A percentile compares a stretch with the other conserved stretches of the same genome.
These are phyloP conservation scores for Sminthurides bifidus DNA, from an alignment of 1,140 invertebrate species.

Conservation along the genomic window DNA sequence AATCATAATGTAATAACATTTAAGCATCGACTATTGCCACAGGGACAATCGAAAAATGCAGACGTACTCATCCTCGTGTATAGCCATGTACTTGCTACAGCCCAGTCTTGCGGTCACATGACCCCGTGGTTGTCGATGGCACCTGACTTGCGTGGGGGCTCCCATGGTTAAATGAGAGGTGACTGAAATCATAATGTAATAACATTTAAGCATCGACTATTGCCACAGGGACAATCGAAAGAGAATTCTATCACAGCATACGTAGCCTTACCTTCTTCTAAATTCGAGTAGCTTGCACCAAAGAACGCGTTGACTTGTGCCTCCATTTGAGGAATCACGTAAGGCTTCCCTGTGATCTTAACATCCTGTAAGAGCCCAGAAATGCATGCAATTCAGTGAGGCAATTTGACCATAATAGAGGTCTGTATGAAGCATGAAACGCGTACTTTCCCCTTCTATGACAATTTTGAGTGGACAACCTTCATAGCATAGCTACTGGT, in stretches of 20 bases:
- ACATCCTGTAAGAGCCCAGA: no score
- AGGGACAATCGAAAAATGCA: no score
- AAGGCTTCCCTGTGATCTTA: background rate
- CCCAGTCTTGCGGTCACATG: constrained; percentile 5
- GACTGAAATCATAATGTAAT: background rate
- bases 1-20: no score
- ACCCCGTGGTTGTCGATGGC: constrained; percentile 15
- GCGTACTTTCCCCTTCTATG: no score
- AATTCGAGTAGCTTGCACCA: constrained; percentile 8
- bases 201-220: background rate
- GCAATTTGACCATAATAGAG: no score
- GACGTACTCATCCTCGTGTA: constrained; percentile 16
- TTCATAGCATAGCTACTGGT: no score
- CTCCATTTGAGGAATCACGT: background rate
- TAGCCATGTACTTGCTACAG: constrained; percentile 10
- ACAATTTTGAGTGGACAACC: no score
- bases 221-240: no score
- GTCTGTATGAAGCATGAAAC: no score
- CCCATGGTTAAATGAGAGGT: constrained; percentile 5
- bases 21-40: no score
- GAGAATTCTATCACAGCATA: no score
- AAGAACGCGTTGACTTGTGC: constrained; percentile 11
- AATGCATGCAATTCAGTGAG: no score
- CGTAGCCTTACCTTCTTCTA: constrained; percentile 2
- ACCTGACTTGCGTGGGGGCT: constrained; percentile 3